Conservation (phyloP, 2,797 vertebrate genomes). For the Phoeniculus purpureus region DNA sequence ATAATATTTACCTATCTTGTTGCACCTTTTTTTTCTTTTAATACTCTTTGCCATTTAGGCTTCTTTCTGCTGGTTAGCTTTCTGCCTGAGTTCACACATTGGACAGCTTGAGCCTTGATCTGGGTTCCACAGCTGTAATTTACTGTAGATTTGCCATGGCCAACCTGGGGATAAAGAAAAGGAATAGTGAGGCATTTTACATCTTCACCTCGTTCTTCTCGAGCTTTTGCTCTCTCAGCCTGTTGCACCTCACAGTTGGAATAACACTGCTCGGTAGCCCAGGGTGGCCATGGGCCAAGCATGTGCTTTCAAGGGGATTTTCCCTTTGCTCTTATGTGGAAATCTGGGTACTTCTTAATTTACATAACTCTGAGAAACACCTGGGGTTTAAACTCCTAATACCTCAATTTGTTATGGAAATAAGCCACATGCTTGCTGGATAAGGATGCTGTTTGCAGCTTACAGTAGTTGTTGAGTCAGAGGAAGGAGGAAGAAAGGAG, state of each 20-base stretch:
- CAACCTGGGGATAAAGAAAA: not conserved
- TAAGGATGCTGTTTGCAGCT: constrained; percentile 36
- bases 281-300: not conserved
- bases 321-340: not conserved
- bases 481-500: constrained; percentile 42
- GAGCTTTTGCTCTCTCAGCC: not conserved
- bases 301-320: not conserved
- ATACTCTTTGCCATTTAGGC: not conserved
- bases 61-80: not conserved
- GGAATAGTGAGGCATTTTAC: not conserved
- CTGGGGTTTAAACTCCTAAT: constrained; percentile 12
- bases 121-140: not conserved
- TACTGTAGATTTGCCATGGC: not conserved
- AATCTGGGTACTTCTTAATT: not conserved
- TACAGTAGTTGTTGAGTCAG: constrained; percentile 53
- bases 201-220: not conserved
- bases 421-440: not conserved
- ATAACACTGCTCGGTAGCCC: not conserved
- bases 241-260: not conserved
- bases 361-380: constrained; percentile 19
- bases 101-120: not conserved
- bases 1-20: not conserved
- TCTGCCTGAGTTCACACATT: not conserved
- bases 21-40: not conserved
- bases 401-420: constrained; percentile 19